These are phyloP conservation scores for Philereme vetulata DNA, from an alignment of 2,888 invertebrate species.

Conservation along the genomic window DNA sequence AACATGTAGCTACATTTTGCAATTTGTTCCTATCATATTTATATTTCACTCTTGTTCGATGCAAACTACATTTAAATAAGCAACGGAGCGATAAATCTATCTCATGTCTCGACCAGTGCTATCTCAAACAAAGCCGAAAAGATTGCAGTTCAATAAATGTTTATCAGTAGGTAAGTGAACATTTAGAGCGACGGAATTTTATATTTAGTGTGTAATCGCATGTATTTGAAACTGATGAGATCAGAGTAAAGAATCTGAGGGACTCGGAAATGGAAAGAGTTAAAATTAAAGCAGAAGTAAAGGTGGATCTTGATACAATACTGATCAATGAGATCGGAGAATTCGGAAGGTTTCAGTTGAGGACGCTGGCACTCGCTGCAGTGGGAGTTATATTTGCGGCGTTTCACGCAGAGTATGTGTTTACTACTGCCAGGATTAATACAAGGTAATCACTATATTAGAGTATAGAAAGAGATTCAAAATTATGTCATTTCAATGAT, in stretches of 20 bases:
- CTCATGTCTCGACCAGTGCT: too few species aligned
- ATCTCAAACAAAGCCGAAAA: too few species aligned
- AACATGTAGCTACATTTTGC: too few species aligned
- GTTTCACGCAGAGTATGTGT: constrained; percentile 48
- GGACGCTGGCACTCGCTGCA: constrained; percentile 36
- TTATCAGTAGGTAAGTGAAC: constrained; percentile 6
- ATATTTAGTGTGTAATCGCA: constrained; percentile 4
- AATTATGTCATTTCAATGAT: too few species aligned
- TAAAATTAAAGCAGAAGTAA: constrained; percentile 10
- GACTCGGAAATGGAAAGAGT: constrained; percentile 1
- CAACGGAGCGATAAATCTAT: too few species aligned
- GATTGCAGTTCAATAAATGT: constrained; percentile 14
- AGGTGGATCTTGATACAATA: constrained; percentile 49
- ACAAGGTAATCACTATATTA: constrained; percentile 41
- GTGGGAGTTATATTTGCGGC: constrained; percentile 43
- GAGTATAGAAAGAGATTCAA: too few species aligned
- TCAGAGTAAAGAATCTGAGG: neutral
- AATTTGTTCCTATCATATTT: too few species aligned
- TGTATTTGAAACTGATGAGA: neutral
- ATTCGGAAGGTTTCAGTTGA: constrained; percentile 50
- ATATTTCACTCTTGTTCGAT: too few species aligned
- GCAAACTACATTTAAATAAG: too few species aligned
- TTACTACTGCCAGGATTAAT: constrained; percentile 49
- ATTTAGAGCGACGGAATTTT: neutral
- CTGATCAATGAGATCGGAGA: constrained; percentile 52